These are phyloP conservation scores for Hermaeophaga mercurialis DNA, from an alignment of 2,888 invertebrate species.

Conservation along the genomic window DNA sequence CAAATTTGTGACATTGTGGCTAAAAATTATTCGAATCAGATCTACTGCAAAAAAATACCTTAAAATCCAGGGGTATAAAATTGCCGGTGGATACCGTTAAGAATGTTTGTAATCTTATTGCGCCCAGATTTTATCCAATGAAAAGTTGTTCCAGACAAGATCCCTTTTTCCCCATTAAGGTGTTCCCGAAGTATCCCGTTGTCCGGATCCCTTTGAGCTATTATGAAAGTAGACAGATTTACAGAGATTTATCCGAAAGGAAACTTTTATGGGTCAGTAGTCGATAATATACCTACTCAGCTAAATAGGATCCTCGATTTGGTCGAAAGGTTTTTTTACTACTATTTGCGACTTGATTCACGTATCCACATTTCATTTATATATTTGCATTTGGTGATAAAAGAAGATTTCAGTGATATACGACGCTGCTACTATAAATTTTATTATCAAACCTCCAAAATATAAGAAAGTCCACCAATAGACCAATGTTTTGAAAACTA, in stretches of 20 bases:
- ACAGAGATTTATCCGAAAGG: constrained; percentile 37
- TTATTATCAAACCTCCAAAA: no score
- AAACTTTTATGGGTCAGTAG: constrained; percentile 44
- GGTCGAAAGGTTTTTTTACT: constrained; percentile 22
- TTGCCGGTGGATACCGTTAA: background rate
- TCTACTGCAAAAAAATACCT: background rate
- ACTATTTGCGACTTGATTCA: constrained; percentile 2
- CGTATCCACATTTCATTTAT: background rate
- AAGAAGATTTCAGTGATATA: no score
- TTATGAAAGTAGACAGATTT: constrained; percentile 43
- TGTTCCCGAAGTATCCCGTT: constrained; percentile 17
- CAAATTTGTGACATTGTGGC: no score
- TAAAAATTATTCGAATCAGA: no score
- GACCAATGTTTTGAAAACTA: no score
- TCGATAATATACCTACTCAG: constrained; percentile 35
- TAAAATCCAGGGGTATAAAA: background rate
- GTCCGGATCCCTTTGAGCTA: constrained; percentile 27
- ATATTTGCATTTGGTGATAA: background rate
- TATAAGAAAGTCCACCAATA: no score
- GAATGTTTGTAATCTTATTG: no score
- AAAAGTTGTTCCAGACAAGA: constrained; percentile 30
- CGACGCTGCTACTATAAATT: no score
- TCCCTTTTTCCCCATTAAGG: constrained; percentile 23
- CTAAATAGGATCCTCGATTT: constrained; percentile 25
- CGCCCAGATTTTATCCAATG: constrained; percentile 9